Conservation (phyloP, 2,113 vertebrate genomes). For the Petrocephalus microphthalmus region DNA sequence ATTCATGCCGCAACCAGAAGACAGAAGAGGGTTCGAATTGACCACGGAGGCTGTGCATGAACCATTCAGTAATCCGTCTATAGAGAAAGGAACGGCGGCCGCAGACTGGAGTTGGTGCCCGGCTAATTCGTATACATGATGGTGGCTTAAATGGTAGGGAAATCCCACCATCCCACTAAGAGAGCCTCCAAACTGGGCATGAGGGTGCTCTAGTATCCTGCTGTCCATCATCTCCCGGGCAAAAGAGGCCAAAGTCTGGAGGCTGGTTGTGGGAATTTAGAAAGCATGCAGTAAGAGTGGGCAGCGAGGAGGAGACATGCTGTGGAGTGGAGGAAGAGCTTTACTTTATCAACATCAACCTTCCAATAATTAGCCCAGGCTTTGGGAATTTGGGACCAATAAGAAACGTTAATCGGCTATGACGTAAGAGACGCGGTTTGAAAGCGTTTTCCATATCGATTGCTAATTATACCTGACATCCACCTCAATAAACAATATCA, state of each 20-base stretch:
- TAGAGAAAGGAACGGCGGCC: constrained; percentile 83
- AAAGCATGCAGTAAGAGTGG: constrained; percentile 54
- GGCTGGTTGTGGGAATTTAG: constrained; percentile 48
- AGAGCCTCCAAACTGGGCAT: constrained; percentile 89
- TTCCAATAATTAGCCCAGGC: constrained; percentile 74
- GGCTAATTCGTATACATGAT: constrained; percentile 87
- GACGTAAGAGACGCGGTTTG: constrained; percentile 87
- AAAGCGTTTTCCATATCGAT: constrained; percentile 76
- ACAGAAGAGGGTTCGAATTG: constrained; percentile 72
- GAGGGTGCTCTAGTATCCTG: constrained; percentile 91
- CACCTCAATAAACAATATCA: constrained; percentile 82
- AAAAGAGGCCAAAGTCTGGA: constrained; percentile 50
- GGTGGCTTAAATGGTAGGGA: constrained; percentile 82
- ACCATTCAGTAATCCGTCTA: constrained; percentile 93
- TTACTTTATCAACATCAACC: constrained; percentile 79
- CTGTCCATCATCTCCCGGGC: constrained; percentile 84
- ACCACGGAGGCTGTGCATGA: constrained; percentile 87
- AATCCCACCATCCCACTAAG: constrained; percentile 87
- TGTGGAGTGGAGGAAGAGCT: constrained; percentile 63
- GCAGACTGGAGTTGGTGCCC: constrained; percentile 85
- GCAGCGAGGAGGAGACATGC: constrained; percentile 66
- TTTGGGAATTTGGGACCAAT: constrained; percentile 86
- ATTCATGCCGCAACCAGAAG: constrained; percentile 69
- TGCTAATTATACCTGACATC: constrained; percentile 88
- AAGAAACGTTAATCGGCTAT: constrained; percentile 80